Evolutionary conservation across 1,140 invertebrate species (phyloP), one percentile per base, ranked within the genome.

Genomic region (Nixonia krombeini): DNA sequence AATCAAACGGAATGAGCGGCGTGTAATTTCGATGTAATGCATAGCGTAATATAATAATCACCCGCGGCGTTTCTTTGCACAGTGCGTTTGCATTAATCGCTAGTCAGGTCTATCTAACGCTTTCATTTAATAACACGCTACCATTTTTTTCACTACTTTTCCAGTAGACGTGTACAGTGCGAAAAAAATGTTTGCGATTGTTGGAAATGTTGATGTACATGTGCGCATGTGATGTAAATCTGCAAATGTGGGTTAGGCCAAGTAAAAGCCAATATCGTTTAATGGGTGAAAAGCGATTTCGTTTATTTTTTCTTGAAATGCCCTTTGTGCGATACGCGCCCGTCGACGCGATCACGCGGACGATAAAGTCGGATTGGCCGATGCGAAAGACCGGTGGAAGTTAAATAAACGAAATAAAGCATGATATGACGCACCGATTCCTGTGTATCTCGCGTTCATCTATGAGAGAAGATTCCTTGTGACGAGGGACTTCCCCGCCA

Each of bases 321-420:
- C n/a, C n/a, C n/a, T n/a, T n/a, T n/a, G n/a, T 46, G 38, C 31
- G 29, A 45, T 6, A 25, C 0, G 13, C 40, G 42, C 56, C 47
- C 50, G 62, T 64, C 58, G 57, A 50, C 33, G 12, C 15, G 16
- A 18, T 28, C 18, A 42, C 16, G 21, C 2, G 10, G 4, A 21
- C 44, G 47, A 58, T 67, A 63, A 50, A 44, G 72, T 74, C 51
- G 45, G 40, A 52, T 40, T 46, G 61, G 62, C 58, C 62, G 50
- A 59, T 66, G 71, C 67, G 74, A 73, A 72, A 59, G 50, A 67
- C 64, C 64, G 64, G 59, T 52, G 47, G 49, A 76, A 76, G 80
- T 81, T 79, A 75, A 79, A 79, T 81, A 79, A 81, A 81, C 78
- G 76, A 78, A 74, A 70, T 40, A 56, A 61, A 70, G 35, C 52